Percentiles rank a stretch among this genome's conserved stretches.
Conservation (phyloP, 2,797 vertebrate species). For the Manis pentadactyla region DNA sequence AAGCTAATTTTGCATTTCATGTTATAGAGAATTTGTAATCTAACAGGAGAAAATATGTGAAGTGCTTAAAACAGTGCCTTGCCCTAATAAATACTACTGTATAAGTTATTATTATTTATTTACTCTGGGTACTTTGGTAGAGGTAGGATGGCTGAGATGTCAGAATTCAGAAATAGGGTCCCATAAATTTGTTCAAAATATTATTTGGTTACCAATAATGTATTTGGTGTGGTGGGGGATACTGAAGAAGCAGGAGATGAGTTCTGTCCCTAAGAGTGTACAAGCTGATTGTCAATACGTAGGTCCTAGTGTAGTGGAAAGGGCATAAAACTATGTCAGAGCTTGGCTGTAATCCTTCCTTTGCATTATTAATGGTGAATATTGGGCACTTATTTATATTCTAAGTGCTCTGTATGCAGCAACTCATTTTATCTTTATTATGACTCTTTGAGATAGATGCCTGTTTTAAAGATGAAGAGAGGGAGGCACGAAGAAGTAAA, state of each 20-base stretch:
- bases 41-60: background rate
- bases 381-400: background rate
- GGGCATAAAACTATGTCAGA: background rate
- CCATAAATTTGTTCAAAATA: conserved; percentile 27
- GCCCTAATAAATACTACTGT: background rate
- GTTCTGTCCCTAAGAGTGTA: background rate
- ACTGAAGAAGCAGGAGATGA: background rate
- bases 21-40: background rate
- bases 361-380: background rate
- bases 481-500: background rate
- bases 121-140: background rate
- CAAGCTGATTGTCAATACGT: background rate
- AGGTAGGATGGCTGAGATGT: background rate
- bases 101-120: background rate
- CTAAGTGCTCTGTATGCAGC: background rate
- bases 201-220: background rate
- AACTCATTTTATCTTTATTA: conserved; percentile 13
- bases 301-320: background rate
- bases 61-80: background rate
- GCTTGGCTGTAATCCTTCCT: background rate
- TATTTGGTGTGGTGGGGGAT: background rate
- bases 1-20: conserved; percentile 43
- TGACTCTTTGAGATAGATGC: background rate
- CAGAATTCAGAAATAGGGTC: conserved; percentile 36
- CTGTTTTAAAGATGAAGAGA: conserved; percentile 34